These are phyloP conservation scores for Scortum barcoo DNA, from an alignment of 2,113 vertebrate species.

Conservation along the genomic window DNA sequence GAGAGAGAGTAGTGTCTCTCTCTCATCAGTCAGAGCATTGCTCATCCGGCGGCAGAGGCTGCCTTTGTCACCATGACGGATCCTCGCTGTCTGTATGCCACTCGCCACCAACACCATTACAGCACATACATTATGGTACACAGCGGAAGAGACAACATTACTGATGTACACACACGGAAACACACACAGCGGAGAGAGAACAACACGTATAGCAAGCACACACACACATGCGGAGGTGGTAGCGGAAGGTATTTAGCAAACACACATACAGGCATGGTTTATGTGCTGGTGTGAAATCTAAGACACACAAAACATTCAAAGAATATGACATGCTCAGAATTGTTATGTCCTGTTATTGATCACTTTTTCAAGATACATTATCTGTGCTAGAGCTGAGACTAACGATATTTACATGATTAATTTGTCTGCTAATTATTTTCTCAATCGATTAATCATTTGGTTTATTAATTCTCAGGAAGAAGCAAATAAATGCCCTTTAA, in stretches of 20 bases:
- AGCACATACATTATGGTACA: too few species aligned
- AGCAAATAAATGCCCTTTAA: not conserved
- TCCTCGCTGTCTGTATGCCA: conserved; percentile 65
- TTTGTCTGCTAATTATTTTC: not conserved
- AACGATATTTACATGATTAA: not conserved
- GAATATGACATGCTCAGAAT: not conserved
- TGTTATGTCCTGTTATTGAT: not conserved
- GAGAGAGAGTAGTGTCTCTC: conserved; percentile 62
- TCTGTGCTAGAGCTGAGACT: not conserved
- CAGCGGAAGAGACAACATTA: too few species aligned
- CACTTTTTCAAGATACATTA: not conserved
- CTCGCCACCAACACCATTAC: conserved; percentile 68
- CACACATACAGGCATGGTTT: conserved; percentile 4
- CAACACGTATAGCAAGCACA: conserved; percentile 41
- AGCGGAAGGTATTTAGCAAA: conserved; percentile 31
- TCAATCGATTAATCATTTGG: not conserved
- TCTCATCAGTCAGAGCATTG: conserved; percentile 82
- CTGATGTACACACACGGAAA: conserved; percentile 43
- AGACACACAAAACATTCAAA: not conserved
- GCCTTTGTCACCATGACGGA: conserved; percentile 78
- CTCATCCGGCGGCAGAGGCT: conserved; percentile 76
- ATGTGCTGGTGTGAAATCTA: not conserved
- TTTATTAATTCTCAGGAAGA: not conserved
- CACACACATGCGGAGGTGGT: conserved; percentile 1
- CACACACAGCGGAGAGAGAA: conserved; percentile 18